A percentile compares a stretch with the other conserved stretches of the same genome.
Evolutionary conservation across 2,888 invertebrate species (phyloP).

Genomic region (Chrysolina americana): DNA sequence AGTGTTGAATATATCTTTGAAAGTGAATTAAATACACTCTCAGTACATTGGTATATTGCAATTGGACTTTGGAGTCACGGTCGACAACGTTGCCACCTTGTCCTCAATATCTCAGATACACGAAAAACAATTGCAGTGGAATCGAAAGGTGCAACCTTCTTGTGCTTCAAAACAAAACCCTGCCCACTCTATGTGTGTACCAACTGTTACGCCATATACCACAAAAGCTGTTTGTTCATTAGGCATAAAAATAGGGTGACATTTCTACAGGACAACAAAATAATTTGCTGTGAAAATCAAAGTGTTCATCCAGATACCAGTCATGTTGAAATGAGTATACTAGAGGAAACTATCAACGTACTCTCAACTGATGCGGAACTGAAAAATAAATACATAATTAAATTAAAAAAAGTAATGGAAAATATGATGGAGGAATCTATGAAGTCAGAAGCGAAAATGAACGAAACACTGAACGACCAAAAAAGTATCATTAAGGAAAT

Average conservation of each 20-base stretch:
- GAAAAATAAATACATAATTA: slow-evolving; percentile 23
- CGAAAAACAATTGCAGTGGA: not conserved
- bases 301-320: slow-evolving; percentile 19
- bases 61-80: slow-evolving; percentile 7
- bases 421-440: slow-evolving; percentile 26
- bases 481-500: slow-evolving; percentile 21
- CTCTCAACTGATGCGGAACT: slow-evolving; percentile 24
- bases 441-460: slow-evolving; percentile 23
- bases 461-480: slow-evolving; percentile 14
- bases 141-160: slow-evolving; percentile 7
- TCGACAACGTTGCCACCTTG: too few relatives aligned
- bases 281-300: slow-evolving; percentile 22
- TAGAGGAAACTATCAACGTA: slow-evolving; percentile 28
- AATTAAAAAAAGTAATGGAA: slow-evolving; percentile 24
- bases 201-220: slow-evolving; percentile 25
- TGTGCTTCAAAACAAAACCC: slow-evolving; percentile 21
- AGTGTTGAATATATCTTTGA: not conserved
- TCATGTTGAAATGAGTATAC: slow-evolving; percentile 22
- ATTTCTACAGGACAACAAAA: slow-evolving; percentile 14
- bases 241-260: slow-evolving; percentile 20
- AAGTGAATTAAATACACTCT: slow-evolving; percentile 3
- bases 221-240: slow-evolving; percentile 24
- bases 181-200: slow-evolving; percentile 25
- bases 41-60: slow-evolving; percentile 1
- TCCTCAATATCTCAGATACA: not conserved